These are phyloP conservation scores for Falco punctatus DNA, from an alignment of 2,113 vertebrate species.

Conservation along the genomic window DNA sequence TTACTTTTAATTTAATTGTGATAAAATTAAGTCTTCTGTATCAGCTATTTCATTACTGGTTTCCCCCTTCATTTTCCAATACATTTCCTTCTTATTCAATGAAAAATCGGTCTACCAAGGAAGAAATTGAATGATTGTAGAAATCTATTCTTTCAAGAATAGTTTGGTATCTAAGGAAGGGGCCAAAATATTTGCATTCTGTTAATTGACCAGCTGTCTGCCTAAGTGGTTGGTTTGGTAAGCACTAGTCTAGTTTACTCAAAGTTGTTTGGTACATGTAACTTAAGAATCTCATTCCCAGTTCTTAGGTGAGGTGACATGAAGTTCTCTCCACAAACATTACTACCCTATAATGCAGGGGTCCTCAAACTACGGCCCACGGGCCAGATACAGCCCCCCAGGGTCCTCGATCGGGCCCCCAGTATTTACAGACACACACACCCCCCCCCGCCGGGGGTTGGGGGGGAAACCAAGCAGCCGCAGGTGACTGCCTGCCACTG, in stretches of 20 bases:
- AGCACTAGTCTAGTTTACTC: background rate
- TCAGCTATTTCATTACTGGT: background rate
- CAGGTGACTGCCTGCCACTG: no score
- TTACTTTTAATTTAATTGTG: background rate
- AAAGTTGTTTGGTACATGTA: background rate
- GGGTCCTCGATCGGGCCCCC: no score
- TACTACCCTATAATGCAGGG: background rate
- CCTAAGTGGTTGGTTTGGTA: background rate
- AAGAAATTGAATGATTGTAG: background rate
- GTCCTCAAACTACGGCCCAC: no score
- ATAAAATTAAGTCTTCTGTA: background rate
- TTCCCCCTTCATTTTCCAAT: background rate
- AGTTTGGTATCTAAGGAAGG: background rate
- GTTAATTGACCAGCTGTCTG: background rate
- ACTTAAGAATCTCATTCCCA: background rate
- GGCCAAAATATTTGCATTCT: background rate
- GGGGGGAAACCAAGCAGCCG: no score
- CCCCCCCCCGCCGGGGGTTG: no score
- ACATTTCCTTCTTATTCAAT: background rate
- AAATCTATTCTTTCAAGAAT: background rate
- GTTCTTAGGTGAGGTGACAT: background rate
- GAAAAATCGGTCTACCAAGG: background rate
- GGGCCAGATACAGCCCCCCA: no score
- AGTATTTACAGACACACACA: no score
- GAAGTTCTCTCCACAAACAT: background rate